Percentiles rank a stretch among this genome's conserved stretches.
These are phyloP conservation scores for Laticauda colubrina DNA, from an alignment of 2,113 vertebrate genomes.

Conservation along the genomic window DNA sequence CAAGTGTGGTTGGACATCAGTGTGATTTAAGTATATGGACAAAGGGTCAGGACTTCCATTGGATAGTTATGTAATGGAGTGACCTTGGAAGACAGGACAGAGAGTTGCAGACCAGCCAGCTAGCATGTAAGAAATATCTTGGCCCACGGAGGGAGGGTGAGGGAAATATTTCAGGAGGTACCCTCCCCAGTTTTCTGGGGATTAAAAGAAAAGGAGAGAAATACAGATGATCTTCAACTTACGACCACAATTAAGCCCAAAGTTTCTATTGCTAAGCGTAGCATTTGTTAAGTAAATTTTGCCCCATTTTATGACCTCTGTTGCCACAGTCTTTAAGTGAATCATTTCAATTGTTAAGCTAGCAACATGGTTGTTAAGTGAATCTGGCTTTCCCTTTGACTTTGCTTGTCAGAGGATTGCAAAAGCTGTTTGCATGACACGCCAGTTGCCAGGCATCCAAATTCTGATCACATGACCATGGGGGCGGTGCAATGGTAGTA, in stretches of 20 bases:
- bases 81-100: background rate
- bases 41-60: background rate
- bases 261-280: background rate
- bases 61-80: background rate
- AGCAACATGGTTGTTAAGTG: background rate
- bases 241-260: background rate
- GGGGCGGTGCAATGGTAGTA: background rate
- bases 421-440: background rate
- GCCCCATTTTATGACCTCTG: background rate
- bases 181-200: background rate
- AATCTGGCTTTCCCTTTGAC: background rate
- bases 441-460: background rate
- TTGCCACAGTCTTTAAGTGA: background rate
- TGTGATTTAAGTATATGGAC: background rate
- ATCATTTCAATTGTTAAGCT: no score
- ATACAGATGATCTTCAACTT: background rate
- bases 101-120: background rate
- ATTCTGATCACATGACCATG: background rate
- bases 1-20: no score
- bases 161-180: background rate
- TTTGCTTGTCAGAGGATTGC: background rate
- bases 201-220: background rate
- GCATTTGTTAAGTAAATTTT: background rate
- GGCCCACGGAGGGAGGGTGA: background rate
- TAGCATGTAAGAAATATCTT: background rate